phyloP scores from a whole-genome alignment of 2,113 vertebrate species.

The Stegastes partitus region DNA sequence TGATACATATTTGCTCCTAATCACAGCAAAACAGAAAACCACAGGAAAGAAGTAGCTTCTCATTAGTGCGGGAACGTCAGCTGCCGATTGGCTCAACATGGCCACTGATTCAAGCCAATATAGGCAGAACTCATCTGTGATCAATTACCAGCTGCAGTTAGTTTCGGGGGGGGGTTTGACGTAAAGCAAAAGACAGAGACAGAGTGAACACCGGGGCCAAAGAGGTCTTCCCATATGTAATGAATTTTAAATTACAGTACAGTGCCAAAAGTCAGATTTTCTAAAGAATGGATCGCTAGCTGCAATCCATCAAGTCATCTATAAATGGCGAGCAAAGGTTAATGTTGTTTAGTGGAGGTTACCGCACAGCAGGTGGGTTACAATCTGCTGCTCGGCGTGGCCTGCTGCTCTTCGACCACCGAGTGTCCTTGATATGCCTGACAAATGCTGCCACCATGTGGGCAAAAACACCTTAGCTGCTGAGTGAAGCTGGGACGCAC shows the following conservation, averaged over 20 bases:
- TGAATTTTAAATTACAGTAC: conserved; percentile 27
- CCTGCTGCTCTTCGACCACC: neutral
- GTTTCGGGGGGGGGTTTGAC: conserved; percentile 23
- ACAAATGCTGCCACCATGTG: conserved; percentile 74
- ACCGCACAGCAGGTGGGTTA: conserved; percentile 59
- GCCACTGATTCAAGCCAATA: conserved; percentile 36
- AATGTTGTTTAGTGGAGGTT: conserved; percentile 34
- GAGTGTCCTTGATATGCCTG: neutral
- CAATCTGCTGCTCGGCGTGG: conserved; percentile 37
- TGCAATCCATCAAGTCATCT: conserved; percentile 20
- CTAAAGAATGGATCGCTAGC: conserved; percentile 9
- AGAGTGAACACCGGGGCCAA: conserved; percentile 15
- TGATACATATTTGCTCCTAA: conserved; percentile 38
- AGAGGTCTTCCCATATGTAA: conserved; percentile 14
- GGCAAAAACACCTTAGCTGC: neutral
- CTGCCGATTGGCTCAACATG: conserved; percentile 56
- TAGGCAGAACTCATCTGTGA: conserved; percentile 53
- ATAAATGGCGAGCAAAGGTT: conserved; percentile 27
- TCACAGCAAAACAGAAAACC: conserved; percentile 43
- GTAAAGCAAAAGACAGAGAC: conserved; percentile 19
- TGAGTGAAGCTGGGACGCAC: neutral
- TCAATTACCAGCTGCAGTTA: conserved; percentile 54
- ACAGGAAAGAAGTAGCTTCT: conserved; percentile 50
- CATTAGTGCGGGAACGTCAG: conserved; percentile 54
- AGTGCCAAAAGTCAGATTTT: conserved; percentile 19